Percentiles rank a stretch among this genome's conserved stretches.
Evolutionary conservation across 1,140 invertebrate genomes (phyloP).

Genomic region (Euwallacea similis): DNA sequence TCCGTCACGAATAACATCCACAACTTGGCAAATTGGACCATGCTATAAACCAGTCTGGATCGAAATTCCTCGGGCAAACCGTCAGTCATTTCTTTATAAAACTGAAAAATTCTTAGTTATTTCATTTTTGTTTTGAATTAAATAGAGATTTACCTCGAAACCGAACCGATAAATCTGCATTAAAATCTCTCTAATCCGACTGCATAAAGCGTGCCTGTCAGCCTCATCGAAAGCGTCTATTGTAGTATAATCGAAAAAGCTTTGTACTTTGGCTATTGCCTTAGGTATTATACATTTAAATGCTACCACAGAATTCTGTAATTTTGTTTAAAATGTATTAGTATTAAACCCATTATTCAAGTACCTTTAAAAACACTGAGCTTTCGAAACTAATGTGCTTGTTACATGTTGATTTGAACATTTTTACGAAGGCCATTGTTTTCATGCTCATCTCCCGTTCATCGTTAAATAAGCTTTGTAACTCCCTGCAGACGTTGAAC

Average conservation of each 20-base stretch:
- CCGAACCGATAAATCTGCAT: constrained; percentile 86
- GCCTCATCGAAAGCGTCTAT: constrained; percentile 61
- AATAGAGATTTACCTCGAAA: constrained; percentile 67
- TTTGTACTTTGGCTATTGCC: constrained; percentile 67
- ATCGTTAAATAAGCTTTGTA: constrained; percentile 76
- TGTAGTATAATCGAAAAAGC: constrained; percentile 58
- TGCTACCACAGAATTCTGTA: constrained; percentile 62
- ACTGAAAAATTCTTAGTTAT: constrained; percentile 56
- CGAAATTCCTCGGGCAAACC: constrained; percentile 42
- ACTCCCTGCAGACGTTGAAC: constrained; percentile 72
- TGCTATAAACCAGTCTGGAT: constrained; percentile 47
- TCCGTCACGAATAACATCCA: constrained; percentile 88
- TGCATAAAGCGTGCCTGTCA: constrained; percentile 56
- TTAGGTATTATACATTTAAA: constrained; percentile 64
- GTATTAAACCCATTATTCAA: not conserved
- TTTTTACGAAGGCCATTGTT: constrained; percentile 77
- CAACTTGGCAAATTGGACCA: constrained; percentile 76
- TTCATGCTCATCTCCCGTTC: constrained; percentile 79
- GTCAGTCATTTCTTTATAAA: constrained; percentile 76
- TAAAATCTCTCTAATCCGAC: constrained; percentile 75
- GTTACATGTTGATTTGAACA: constrained; percentile 65
- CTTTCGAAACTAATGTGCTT: constrained; percentile 64
- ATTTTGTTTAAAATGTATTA: not conserved
- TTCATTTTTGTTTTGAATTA: not conserved
- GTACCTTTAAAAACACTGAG: constrained; percentile 18